Evolutionary conservation across 2,888 invertebrate species (phyloP).

Genomic region (Himalopsyche anomala): DNA sequence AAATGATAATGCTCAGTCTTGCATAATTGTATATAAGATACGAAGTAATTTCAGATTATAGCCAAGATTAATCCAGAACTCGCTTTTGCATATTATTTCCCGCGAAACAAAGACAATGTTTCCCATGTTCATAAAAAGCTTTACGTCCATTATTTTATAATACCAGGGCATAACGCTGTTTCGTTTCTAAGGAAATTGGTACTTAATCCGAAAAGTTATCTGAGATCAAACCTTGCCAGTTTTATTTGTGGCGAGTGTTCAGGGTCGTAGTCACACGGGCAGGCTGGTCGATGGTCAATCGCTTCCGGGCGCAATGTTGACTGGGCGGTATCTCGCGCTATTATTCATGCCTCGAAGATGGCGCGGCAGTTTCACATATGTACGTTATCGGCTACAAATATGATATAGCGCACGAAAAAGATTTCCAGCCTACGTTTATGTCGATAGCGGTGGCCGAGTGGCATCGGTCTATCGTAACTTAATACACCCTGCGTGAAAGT

Average conservation of each 20-base stretch:
- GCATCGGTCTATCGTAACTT: no score
- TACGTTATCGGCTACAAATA: background rate
- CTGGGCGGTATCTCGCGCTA: background rate
- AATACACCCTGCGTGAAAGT: no score
- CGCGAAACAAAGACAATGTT: no score
- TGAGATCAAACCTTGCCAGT: background rate
- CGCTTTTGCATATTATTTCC: no score
- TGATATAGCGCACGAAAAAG: background rate
- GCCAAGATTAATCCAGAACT: no score
- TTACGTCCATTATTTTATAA: background rate
- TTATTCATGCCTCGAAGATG: slow-evolving; percentile 14
- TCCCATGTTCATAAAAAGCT: no score
- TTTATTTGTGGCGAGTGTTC: background rate
- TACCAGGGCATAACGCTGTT: background rate
- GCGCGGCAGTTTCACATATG: background rate
- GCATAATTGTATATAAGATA: no score
- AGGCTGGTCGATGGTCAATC: slow-evolving; percentile 3
- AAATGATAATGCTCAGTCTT: no score
- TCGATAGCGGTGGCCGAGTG: no score
- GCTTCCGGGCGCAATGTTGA: slow-evolving; percentile 18
- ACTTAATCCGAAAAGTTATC: background rate
- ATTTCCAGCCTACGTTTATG: no score
- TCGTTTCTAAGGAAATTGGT: slow-evolving; percentile 5
- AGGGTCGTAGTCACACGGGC: background rate
- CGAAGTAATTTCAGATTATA: no score